These are phyloP conservation scores for Archips xylosteana DNA, from an alignment of 2,888 invertebrate species.

Conservation along the genomic window DNA sequence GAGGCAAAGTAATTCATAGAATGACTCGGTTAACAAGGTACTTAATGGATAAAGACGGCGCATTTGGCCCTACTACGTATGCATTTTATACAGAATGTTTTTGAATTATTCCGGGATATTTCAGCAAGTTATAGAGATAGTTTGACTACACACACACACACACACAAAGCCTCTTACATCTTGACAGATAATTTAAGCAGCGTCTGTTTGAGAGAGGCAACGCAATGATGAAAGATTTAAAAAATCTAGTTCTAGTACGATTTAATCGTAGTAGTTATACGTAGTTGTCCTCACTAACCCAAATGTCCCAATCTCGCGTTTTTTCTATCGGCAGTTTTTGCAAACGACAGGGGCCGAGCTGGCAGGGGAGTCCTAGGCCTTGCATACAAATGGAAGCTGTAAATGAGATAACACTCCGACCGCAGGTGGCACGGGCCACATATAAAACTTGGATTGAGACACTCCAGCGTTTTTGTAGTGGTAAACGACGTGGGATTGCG, in stretches of 20 bases:
- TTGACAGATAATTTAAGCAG: no score
- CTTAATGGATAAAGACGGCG: neutral
- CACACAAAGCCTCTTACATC: no score
- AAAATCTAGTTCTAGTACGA: neutral
- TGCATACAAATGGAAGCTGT: conserved; percentile 82
- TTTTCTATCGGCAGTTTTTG: conserved; percentile 40
- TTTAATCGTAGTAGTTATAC: neutral
- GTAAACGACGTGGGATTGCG: neutral
- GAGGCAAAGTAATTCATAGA: neutral
- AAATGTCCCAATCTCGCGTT: conserved; percentile 32
- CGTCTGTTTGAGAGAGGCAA: no score
- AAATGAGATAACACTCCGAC: conserved; percentile 70
- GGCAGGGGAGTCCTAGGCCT: conserved; percentile 71
- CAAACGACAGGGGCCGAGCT: conserved; percentile 47
- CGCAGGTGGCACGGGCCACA: conserved; percentile 34
- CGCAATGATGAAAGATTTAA: no score
- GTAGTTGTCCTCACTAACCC: neutral
- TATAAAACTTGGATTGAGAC: conserved; percentile 33
- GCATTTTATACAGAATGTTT: neutral
- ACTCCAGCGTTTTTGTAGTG: conserved; percentile 31
- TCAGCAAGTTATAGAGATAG: no score
- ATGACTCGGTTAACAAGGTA: neutral
- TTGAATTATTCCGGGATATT: no score
- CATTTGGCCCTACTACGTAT: neutral
- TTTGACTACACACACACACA: no score